Evolutionary conservation across 2,113 vertebrate genomes (phyloP).

Genomic region (Notarius quadriscutis): DNA sequence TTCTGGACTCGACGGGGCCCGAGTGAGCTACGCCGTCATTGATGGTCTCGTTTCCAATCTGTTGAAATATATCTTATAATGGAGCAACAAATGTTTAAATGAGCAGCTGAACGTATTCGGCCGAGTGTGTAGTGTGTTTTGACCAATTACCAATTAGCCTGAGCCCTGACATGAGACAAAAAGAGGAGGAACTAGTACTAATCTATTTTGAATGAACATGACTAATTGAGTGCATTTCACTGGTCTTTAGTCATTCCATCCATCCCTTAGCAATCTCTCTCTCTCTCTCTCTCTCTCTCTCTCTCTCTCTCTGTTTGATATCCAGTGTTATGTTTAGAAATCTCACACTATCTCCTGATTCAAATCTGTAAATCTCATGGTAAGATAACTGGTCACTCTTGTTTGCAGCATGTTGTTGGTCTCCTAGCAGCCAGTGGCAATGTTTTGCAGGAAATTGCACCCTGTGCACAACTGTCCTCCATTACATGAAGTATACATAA

Average conservation of each 20-base stretch:
- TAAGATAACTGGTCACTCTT: conserved; percentile 76
- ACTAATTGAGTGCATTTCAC: neutral
- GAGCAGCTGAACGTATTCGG: too few relatives aligned
- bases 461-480: conserved; percentile 46
- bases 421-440: conserved; percentile 73
- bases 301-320: conserved; percentile 34
- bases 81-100: too few relatives aligned
- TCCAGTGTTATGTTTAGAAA: conserved; percentile 63
- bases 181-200: neutral
- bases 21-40: too few relatives aligned
- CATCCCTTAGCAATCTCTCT: conserved; percentile 29
- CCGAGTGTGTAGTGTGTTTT: neutral
- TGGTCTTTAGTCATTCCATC: neutral
- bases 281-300: conserved; percentile 38
- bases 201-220: neutral
- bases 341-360: conserved; percentile 47
- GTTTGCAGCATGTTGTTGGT: conserved; percentile 73
- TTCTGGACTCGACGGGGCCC: too few relatives aligned
- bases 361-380: conserved; percentile 68
- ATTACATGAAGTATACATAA: conserved; percentile 57
- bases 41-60: too few relatives aligned
- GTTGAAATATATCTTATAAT: too few relatives aligned
- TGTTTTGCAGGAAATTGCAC: conserved; percentile 66
- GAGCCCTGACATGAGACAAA: neutral
- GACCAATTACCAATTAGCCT: neutral